Base-by-base conservation (phyloP, 2,113 vertebrate genomes). In the Candoia aspera region DNA sequence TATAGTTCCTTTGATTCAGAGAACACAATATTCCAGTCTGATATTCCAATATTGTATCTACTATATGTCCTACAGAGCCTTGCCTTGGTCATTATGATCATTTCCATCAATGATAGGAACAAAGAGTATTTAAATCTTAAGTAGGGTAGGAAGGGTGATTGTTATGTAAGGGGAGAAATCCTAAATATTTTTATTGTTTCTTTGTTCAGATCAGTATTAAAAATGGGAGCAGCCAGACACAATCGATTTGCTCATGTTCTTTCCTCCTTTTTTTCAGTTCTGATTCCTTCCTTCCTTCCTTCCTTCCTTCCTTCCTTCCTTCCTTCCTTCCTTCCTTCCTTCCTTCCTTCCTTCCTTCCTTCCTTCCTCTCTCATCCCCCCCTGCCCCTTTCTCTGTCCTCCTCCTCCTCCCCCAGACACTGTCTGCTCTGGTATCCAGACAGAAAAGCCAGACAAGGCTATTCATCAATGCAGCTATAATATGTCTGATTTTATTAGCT, bases 401-500 rank as follows among this genome's bases (percentile, higher is more conserved):
- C 95, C 93, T 93, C 94, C 95, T 87, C 94, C 96, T 94, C 94
- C 95, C 92, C 96, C 95, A 97, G 96, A 97, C 95, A 95, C 94
- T 96, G 95, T 92, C 94, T 96, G 93, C 94, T 95, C 90, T 0
- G 0, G 94, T 96, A 94, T 97, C 96, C 96, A 97, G 97, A 97
- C 97, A 96, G 96, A 95, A 97, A 97, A 97, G 88, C 97, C 97
- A 97, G 97, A 97, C 97, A 96, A 93, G 95, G 95, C 93, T 95
- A 97, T 97, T 97, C 95, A 97, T 97, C 97, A 97, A 87, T 96
- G 96, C 95, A 96, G 95, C 96, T 96, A 96, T 96, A 96, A 97
- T 97, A 95, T 96, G 97, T 97, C 97, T 96, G 96, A 94, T 95
- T 97, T 97, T 97, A 97, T 97, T 97, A 97, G 96, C 95, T 97